Evolutionary conservation across 1,140 invertebrate species (phyloP), one percentile per base, ranked within the genome.

Genomic region (Lasaia peninsularis): DNA sequence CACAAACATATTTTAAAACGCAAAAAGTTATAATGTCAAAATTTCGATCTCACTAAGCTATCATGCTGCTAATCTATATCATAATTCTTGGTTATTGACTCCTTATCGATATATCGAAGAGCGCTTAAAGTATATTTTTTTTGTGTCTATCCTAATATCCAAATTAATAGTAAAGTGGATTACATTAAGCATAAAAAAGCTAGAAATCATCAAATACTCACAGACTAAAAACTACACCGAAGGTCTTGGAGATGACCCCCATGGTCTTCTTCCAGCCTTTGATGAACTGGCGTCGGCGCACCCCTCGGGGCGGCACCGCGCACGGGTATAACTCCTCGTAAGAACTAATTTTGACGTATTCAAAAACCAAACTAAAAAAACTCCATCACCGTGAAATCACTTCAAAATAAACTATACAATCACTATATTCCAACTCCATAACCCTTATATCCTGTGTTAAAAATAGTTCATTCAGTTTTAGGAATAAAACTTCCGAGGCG

Each of bases 151-250:
- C n/a, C n/a, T n/a, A n/a, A n/a, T n/a, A n/a, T n/a, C n/a, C n/a
- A n/a, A n/a, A n/a, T n/a, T n/a, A n/a, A n/a, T n/a, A n/a, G n/a
- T n/a, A n/a, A n/a, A n/a, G n/a, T n/a, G n/a, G n/a, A n/a, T 0
- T 34, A 34, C 9, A 0, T 10, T 34, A 34, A 48, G 18, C 7
- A 28, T 7, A 2, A 7, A n/a, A 16, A 33, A 14, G 11, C 10
- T 32, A 7, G 32, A 52, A 52, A 10, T 16, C 18, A 35, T 14
- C 44, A 16, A 12, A 51, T 56, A 93, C 93, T 94, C 88, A 94
- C 93, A 94, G 92, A 88, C 92, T 93, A 90, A 93, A 94, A 75
- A 94, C 90, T 69, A 93, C 92, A 78, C 93, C 92, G 62, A 93
- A 91, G 54, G 93, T 93, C 79, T 94, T 94, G 52, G 93, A 93